phyloP scores from a whole-genome alignment of 2,888 invertebrate species.

The Conomelus anceps region DNA sequence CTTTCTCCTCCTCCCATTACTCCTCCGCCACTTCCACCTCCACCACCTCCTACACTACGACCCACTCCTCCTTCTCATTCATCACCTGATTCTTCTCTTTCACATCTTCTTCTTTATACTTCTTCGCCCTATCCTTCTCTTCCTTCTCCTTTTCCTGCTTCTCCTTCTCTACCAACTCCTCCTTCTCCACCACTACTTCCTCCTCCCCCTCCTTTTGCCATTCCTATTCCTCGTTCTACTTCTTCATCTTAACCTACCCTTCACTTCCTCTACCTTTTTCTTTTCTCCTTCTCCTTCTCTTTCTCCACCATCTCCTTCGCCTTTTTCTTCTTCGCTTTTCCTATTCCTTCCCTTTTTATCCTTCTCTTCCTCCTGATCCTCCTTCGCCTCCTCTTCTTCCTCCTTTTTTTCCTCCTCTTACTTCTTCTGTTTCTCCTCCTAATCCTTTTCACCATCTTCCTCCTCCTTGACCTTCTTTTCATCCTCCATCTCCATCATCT shows the following conservation, averaged over 20 bases:
- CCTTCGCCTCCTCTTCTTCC: background rate
- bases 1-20: background rate
- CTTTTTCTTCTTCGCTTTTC: background rate
- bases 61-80: background rate
- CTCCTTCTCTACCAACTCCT: background rate
- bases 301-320: background rate
- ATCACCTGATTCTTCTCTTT: background rate
- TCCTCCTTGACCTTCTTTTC: no score
- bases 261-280: no score
- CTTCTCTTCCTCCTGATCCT: background rate
- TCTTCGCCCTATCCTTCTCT: background rate
- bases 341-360: background rate
- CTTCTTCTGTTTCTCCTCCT: background rate
- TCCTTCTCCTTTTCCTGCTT: background rate
- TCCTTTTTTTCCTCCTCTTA: background rate
- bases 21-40: background rate
- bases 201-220: background rate
- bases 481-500: background rate
- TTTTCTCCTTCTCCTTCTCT: no score
- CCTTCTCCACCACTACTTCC: background rate
- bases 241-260: background rate
- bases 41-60: no score
- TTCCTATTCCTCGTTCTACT: background rate
- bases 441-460: no score
- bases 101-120: background rate